phyloP scores from a whole-genome alignment of 2,888 invertebrate genomes.

The Agrochola lychnidis region DNA sequence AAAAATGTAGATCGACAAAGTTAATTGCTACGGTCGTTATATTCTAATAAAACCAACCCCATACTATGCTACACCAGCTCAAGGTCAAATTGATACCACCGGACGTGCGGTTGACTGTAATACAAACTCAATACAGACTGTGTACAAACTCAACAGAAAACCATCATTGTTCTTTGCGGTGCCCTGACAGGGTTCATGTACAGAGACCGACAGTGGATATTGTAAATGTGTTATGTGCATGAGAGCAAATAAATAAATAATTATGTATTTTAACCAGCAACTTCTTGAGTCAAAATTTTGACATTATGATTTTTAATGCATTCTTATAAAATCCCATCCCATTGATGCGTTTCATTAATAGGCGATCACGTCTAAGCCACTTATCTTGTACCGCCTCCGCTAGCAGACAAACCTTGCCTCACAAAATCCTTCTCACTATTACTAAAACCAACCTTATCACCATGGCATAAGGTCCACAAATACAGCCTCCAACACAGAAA shows the following conservation, averaged over 20 bases:
- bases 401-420: slow-evolving; percentile 29
- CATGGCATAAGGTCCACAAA: slow-evolving; percentile 28
- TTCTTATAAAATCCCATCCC: neutral
- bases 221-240: no score
- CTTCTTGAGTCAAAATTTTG: neutral
- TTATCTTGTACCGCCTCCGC: slow-evolving; percentile 28
- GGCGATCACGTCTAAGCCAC: neutral
- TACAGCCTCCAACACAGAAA: slow-evolving; percentile 15
- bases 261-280: neutral
- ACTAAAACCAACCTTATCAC: slow-evolving; percentile 43
- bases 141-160: no score
- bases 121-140: no score
- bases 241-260: no score
- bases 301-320: neutral
- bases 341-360: slow-evolving; percentile 10
- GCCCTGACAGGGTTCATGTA: no score
- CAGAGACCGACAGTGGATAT: no score
- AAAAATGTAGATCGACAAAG: no score
- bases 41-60: no score
- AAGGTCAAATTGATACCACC: neutral
- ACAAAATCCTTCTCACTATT: slow-evolving; percentile 21
- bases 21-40: no score
- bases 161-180: no score
- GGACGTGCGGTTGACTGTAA: neutral
- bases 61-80: neutral